These are phyloP conservation scores for Ceratina australensis DNA, from an alignment of 1,140 invertebrate genomes.

Conservation along the genomic window DNA sequence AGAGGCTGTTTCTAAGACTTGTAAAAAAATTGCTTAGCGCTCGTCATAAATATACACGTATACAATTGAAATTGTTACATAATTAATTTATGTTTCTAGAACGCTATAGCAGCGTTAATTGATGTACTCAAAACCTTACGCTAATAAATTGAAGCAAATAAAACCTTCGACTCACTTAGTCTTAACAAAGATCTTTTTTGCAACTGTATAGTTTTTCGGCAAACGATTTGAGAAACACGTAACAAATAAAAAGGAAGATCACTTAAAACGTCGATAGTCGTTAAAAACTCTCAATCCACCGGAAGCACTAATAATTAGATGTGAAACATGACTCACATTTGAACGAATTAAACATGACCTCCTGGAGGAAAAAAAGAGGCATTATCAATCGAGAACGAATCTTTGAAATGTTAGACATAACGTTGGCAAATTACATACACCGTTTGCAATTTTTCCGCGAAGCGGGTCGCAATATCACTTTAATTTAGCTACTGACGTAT, in stretches of 20 bases:
- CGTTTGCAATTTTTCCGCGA: background rate
- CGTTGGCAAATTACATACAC: no score
- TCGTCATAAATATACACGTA: background rate
- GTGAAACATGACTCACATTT: slow-evolving; percentile 19
- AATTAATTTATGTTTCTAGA: no score
- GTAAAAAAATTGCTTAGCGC: background rate
- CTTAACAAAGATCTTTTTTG: no score
- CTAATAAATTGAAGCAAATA: background rate
- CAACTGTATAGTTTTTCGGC: background rate
- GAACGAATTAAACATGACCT: slow-evolving; percentile 4
- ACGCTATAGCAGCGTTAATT: no score
- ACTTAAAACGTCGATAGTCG: background rate
- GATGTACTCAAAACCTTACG: background rate
- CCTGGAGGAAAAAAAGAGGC: background rate
- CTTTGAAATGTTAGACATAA: background rate
- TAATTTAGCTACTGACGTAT: background rate
- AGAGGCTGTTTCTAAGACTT: background rate
- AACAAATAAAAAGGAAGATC: background rate
- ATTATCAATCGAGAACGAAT: slow-evolving; percentile 11
- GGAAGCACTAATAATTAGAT: slow-evolving; percentile 5
- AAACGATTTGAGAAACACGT: background rate
- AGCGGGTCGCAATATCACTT: background rate
- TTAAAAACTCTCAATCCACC: background rate
- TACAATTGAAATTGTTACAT: no score
- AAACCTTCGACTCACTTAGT: background rate